A percentile compares a stretch with the other conserved stretches of the same genome.
Conservation (phyloP, 30 jellyfish, hydroid and myxozoan species). For the Chironex yamaguchii region DNA sequence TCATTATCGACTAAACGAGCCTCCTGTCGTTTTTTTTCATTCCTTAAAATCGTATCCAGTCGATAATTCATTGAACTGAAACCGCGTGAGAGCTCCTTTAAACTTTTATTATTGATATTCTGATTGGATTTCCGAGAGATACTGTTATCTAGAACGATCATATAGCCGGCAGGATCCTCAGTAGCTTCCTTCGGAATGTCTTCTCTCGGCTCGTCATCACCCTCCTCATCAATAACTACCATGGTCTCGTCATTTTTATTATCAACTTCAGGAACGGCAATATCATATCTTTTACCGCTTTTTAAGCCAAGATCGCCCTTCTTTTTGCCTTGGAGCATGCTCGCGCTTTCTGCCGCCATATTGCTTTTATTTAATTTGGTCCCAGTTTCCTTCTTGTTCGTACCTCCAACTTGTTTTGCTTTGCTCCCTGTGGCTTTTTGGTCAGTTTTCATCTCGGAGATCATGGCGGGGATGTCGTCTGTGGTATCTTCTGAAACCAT, state of each 20-base stretch:
- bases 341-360: no score
- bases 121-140: background rate
- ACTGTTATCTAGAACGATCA: constrained; percentile 16
- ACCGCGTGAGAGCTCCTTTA: background rate
- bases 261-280: background rate
- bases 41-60: background rate
- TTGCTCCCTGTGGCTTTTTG: no score
- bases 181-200: background rate
- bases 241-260: background rate
- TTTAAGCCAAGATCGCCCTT: no score
- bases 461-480: no score
- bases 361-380: no score
- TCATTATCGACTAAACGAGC: background rate
- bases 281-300: background rate
- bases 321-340: no score
- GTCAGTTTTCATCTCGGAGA: no score
- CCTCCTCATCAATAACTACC: background rate
- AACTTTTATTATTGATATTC: background rate
- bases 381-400: no score
- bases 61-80: background rate
- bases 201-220: background rate
- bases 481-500: no score
- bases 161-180: background rate
- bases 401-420: no score
- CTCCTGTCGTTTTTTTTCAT: background rate